A percentile compares a stretch with the other conserved stretches of the same genome.
Evolutionary conservation across 2,888 invertebrate genomes (phyloP).

Genomic region (Cryptocheilus praepositus): DNA sequence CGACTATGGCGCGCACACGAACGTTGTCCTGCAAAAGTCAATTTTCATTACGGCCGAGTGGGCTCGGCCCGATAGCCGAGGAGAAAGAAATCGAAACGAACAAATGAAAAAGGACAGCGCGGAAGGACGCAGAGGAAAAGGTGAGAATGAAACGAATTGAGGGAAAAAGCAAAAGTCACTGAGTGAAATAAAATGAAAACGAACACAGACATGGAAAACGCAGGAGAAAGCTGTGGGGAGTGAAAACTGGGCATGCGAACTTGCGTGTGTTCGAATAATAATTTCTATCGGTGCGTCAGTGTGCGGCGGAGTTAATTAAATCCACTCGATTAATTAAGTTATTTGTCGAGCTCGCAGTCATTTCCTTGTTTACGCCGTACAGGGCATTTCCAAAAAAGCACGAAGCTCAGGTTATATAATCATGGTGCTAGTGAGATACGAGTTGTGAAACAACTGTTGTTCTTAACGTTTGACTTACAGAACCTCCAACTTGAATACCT

Average conservation of each 20-base stretch:
- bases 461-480: no score
- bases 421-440: no score
- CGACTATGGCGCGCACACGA: conserved; percentile 24
- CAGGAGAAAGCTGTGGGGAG: conserved; percentile 27
- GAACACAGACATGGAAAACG: conserved; percentile 27
- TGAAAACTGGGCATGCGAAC: conserved; percentile 61
- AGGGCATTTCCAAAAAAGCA: no score
- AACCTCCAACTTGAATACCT: no score
- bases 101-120: conserved; percentile 15
- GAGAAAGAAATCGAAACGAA: conserved; percentile 37
- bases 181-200: conserved; percentile 19
- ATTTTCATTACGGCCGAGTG: conserved; percentile 61
- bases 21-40: conserved; percentile 57
- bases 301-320: conserved; percentile 65
- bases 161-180: conserved; percentile 24
- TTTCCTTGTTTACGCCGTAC: conserved; percentile 31
- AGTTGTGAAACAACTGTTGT: no score
- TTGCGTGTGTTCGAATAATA: conserved; percentile 65
- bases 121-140: conserved; percentile 22
- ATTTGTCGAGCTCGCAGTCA: conserved; percentile 57
- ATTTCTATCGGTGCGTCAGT: conserved; percentile 49
- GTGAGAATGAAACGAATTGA: not conserved
- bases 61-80: conserved; percentile 48
- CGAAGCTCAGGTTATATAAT: no score
- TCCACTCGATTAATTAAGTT: conserved; percentile 69